phyloP scores from a whole-genome alignment of 2,888 invertebrate species.

The Apoderus coryli region DNA sequence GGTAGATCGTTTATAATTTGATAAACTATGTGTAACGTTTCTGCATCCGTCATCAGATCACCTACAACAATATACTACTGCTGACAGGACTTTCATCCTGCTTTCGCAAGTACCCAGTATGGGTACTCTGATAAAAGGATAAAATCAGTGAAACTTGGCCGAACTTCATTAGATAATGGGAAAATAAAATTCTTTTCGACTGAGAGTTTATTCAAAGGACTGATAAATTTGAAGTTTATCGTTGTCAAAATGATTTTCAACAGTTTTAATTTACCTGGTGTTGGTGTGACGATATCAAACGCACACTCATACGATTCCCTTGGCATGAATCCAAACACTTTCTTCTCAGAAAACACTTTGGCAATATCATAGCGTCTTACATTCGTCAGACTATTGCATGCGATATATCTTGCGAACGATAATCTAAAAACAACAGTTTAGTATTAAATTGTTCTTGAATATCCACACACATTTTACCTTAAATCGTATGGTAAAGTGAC shows the following conservation, averaged over 20 bases:
- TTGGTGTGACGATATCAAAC: slow-evolving; percentile 81
- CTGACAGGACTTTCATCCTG: no score
- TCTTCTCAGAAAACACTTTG: slow-evolving; percentile 71
- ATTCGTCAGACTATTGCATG: slow-evolving; percentile 60
- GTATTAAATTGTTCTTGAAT: no score
- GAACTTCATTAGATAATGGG: no score
- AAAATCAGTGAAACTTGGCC: neutral
- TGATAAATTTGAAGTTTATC: slow-evolving; percentile 1
- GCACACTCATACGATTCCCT: slow-evolving; percentile 81
- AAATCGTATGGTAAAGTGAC: slow-evolving; percentile 78
- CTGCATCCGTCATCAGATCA: slow-evolving; percentile 70
- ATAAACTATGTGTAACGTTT: slow-evolving; percentile 63
- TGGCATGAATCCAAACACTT: slow-evolving; percentile 71
- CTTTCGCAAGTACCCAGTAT: no score
- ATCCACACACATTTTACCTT: slow-evolving; percentile 38
- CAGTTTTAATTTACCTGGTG: slow-evolving; percentile 37
- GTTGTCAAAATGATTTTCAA: slow-evolving; percentile 7
- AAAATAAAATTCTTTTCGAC: no score
- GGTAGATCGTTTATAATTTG: slow-evolving; percentile 59
- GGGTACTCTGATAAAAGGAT: slow-evolving; percentile 1
- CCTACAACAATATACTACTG: slow-evolving; percentile 38
- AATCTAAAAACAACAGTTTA: slow-evolving; percentile 35
- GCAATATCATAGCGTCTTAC: slow-evolving; percentile 78
- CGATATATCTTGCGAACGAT: slow-evolving; percentile 69
- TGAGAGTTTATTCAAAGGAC: neutral